phyloP scores from a whole-genome alignment of 2,888 invertebrate species.

The Machimus rusticus region DNA sequence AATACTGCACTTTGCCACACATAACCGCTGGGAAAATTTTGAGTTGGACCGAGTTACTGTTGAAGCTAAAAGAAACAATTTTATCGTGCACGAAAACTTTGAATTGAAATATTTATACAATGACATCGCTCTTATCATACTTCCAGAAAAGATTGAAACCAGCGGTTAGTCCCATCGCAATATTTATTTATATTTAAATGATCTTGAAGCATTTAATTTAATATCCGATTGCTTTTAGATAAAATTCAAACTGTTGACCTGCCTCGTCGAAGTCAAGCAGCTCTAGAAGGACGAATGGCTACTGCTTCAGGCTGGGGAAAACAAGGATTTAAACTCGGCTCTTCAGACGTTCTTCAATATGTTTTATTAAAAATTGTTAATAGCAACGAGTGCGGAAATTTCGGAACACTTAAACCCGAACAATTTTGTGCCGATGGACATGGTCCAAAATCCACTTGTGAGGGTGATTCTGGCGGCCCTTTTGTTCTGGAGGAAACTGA shows the following conservation, averaged over 20 bases:
- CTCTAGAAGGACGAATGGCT: neutral
- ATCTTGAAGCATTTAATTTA: neutral
- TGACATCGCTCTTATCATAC: neutral
- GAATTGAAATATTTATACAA: neutral
- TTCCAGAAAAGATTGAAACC: neutral
- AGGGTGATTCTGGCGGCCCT: conserved; percentile 54
- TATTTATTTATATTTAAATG: neutral
- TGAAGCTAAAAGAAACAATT: neutral
- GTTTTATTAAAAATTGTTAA: neutral
- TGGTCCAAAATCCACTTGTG: conserved; percentile 55
- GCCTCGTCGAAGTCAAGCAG: neutral
- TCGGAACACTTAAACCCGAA: neutral
- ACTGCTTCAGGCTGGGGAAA: conserved; percentile 2
- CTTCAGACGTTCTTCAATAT: conserved; percentile 14
- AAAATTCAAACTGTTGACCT: neutral
- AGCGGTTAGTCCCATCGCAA: neutral
- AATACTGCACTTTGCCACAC: neutral
- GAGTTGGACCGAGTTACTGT: neutral
- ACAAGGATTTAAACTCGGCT: neutral
- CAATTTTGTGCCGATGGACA: neutral
- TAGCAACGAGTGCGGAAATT: neutral
- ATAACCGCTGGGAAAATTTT: neutral
- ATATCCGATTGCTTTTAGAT: neutral
- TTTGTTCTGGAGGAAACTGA: neutral
- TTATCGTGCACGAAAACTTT: neutral